Conservation (phyloP, 2,113 vertebrate species). For the Saccopteryx leptura region DNA sequence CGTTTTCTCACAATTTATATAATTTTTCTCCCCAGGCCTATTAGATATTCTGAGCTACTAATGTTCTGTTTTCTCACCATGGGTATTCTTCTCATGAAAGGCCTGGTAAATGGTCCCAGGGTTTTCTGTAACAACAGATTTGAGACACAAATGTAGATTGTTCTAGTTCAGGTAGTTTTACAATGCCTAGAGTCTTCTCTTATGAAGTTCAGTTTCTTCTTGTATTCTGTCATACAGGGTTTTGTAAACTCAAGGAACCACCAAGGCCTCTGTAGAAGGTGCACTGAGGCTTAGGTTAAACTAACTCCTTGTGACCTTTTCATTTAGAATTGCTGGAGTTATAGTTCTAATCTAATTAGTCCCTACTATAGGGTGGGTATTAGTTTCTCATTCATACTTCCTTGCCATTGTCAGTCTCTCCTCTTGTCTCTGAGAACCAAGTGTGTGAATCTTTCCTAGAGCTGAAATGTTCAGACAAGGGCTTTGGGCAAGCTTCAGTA, state of each 20-base stretch:
- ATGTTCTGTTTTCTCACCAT: not conserved
- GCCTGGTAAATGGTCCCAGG: not conserved
- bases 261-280: not conserved
- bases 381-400: constrained; percentile 47
- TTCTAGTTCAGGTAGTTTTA: not conserved
- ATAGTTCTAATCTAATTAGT: constrained; percentile 22
- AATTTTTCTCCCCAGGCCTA: not conserved
- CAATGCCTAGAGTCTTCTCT: not conserved
- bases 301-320: not conserved
- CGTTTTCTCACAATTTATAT: constrained; percentile 21
- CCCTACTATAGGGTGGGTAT: not conserved
- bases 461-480: constrained; percentile 43
- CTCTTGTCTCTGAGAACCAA: not conserved
- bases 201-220: not conserved
- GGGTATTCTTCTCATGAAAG: not conserved
- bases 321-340: constrained; percentile 3
- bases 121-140: constrained; percentile 1
- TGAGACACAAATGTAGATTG: not conserved
- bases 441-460: constrained; percentile 10
- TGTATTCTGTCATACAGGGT: not conserved
- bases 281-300: not conserved
- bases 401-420: not conserved
- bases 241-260: not conserved
- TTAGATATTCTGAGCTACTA: constrained; percentile 43
- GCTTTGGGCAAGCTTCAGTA: not conserved